These are phyloP conservation scores for Danio tinwini DNA, from an alignment of 2,797 vertebrate species.

Conservation along the genomic window DNA sequence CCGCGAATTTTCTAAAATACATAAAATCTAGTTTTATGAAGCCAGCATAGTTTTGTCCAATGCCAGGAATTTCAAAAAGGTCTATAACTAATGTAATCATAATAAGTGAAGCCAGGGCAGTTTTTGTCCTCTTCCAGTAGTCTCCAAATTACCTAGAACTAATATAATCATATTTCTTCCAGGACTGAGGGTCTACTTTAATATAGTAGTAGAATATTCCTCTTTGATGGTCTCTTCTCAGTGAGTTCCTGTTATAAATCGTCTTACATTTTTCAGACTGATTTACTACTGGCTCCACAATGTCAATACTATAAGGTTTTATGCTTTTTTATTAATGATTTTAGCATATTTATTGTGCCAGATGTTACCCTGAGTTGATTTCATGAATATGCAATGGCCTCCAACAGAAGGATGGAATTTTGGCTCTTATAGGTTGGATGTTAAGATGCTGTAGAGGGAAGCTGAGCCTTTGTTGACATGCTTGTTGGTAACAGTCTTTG, in stretches of 20 bases:
- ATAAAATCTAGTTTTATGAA: too few species aligned
- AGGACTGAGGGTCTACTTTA: not conserved
- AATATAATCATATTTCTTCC: not conserved
- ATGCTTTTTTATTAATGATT: constrained; percentile 10
- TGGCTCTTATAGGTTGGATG: not conserved
- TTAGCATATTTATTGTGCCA: constrained; percentile 12
- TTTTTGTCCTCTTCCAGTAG: not conserved
- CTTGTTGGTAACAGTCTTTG: not conserved
- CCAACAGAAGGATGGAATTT: not conserved
- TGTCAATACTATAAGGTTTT: constrained; percentile 22
- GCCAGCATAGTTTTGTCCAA: too few species aligned
- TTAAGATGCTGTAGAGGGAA: constrained; percentile 2
- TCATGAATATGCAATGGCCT: constrained; percentile 31
- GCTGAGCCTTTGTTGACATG: constrained; percentile 4
- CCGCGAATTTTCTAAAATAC: too few species aligned
- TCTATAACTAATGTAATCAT: too few species aligned
- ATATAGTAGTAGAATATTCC: not conserved
- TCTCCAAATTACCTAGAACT: not conserved
- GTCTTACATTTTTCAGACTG: not conserved
- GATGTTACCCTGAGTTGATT: constrained; percentile 21
- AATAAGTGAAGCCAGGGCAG: too few species aligned
- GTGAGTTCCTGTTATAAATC: constrained; percentile 18
- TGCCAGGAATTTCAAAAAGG: too few species aligned
- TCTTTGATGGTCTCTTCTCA: not conserved
- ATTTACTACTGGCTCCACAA: constrained; percentile 21